Conservation (phyloP, 1,140 invertebrate species). For the Lamellibrachia luymesi region DNA sequence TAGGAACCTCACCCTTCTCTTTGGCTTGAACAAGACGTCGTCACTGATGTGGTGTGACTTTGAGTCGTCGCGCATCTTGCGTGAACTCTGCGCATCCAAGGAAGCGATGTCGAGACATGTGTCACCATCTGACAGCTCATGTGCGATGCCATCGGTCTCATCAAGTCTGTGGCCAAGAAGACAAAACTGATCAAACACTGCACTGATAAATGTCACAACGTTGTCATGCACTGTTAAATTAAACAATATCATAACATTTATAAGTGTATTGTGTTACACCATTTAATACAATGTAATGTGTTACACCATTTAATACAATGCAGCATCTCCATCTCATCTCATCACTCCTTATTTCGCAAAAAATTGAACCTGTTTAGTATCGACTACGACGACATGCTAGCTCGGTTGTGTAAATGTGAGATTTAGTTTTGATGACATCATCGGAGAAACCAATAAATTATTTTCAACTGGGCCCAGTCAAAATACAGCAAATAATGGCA, state of each 20-base stretch:
- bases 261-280: too few species aligned
- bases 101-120: conserved; percentile 80
- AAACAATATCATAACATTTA: neutral
- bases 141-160: neutral
- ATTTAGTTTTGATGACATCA: too few species aligned
- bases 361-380: too few species aligned
- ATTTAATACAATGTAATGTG: too few species aligned
- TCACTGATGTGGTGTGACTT: conserved; percentile 91
- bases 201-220: neutral
- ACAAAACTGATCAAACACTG: neutral
- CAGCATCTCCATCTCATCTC: neutral
- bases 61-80: conserved; percentile 86
- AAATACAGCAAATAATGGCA: too few species aligned
- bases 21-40: conserved; percentile 85
- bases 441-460: too few species aligned
- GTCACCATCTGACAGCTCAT: conserved; percentile 9
- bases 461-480: too few species aligned
- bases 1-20: conserved; percentile 73
- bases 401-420: too few species aligned
- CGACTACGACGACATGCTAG: too few species aligned
- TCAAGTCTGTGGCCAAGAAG: neutral
- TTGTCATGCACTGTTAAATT: neutral
- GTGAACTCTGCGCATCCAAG: conserved; percentile 86
- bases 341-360: too few species aligned
- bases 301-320: neutral